Evolutionary conservation across 2,888 invertebrate genomes (phyloP).

Genomic region (Acleris literana): DNA sequence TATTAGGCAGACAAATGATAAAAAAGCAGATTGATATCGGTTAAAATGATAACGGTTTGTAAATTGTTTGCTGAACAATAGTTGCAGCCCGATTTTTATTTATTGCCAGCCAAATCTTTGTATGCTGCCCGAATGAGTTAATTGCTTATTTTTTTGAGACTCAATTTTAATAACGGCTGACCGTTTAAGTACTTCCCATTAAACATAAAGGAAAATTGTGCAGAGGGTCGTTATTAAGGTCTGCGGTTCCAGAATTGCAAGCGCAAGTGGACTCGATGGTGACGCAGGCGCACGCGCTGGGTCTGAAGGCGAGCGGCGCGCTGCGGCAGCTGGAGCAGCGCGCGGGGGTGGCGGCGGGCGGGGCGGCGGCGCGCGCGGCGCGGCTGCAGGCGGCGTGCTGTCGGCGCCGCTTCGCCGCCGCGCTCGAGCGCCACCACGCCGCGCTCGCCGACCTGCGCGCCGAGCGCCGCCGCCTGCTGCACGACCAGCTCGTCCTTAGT

Average conservation of each 20-base stretch:
- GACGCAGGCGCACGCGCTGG: constrained; percentile 77
- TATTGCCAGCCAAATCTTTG: no score
- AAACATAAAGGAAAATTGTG: background rate
- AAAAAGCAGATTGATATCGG: no score
- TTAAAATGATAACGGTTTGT: no score
- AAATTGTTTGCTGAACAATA: no score
- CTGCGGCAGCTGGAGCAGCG: constrained; percentile 76
- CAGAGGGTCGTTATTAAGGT: background rate
- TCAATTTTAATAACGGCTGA: no score
- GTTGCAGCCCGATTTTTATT: no score
- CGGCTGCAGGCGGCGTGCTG: constrained; percentile 76
- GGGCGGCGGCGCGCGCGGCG: constrained; percentile 51
- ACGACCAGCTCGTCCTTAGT: constrained; percentile 83
- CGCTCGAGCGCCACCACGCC: constrained; percentile 78
- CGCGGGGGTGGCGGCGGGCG: constrained; percentile 54
- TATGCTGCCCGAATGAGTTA: no score
- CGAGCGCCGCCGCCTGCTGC: constrained; percentile 79
- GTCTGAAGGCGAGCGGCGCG: constrained; percentile 79
- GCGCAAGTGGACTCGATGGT: constrained; percentile 84
- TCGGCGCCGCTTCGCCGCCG: constrained; percentile 73
- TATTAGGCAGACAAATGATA: no score
- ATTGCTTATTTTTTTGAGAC: no score
- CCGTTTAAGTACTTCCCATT: no score
- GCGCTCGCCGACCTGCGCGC: constrained; percentile 79
- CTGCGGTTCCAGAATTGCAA: constrained; percentile 76